phyloP scores from a whole-genome alignment of 2,113 vertebrate species.

The Datnioides undecimradiatus region DNA sequence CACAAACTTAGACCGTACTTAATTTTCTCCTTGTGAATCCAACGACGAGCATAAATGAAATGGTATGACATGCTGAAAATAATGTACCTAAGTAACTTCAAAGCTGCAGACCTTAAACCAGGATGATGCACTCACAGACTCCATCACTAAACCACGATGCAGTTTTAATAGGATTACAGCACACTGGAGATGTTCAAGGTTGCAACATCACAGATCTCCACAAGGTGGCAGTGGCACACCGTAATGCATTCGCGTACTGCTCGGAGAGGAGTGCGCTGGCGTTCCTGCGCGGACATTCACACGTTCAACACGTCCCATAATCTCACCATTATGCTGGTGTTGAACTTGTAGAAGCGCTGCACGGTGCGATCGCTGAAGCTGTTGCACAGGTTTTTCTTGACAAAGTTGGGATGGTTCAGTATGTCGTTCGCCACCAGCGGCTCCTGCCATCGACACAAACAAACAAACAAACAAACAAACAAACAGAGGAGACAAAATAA shows the following conservation, averaged over 20 bases:
- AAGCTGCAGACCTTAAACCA: background rate
- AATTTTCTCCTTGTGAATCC: too few species aligned
- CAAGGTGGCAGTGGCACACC: slow-evolving; percentile 50
- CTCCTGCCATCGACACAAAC: slow-evolving; percentile 86
- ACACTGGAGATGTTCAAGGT: background rate
- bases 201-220: slow-evolving; percentile 35
- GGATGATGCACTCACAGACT: background rate
- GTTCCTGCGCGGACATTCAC: background rate
- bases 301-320: too few species aligned
- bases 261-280: background rate
- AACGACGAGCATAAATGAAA: background rate
- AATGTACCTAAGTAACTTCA: background rate
- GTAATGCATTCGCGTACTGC: background rate
- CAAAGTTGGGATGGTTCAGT: slow-evolving; percentile 98
- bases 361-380: slow-evolving; percentile 99
- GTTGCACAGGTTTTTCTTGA: slow-evolving; percentile 99
- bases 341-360: slow-evolving; percentile 98
- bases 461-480: background rate
- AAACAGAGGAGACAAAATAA: background rate
- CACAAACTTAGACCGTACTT: too few species aligned
- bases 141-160: background rate
- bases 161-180: background rate
- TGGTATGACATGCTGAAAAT: background rate
- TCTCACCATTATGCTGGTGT: slow-evolving; percentile 95
- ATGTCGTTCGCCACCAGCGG: slow-evolving; percentile 98